Base-by-base conservation (phyloP, 2,888 invertebrate species). In the Blomia tropicalis region DNA sequence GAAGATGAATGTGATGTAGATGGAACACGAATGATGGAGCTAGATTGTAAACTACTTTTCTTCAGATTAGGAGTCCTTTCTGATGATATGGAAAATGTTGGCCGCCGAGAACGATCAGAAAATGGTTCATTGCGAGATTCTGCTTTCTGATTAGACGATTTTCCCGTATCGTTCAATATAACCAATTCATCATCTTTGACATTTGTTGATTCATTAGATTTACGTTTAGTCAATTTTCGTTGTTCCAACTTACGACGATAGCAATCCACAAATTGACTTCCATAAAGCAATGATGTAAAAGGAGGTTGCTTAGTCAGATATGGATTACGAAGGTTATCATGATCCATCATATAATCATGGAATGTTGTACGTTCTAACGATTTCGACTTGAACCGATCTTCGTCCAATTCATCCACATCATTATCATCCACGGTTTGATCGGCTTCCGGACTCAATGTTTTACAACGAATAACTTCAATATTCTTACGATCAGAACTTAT, bases 331-430 rank as follows among this genome's bases (percentile, higher is more conserved):
- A 56, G 29, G 56, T 56, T 30, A 22, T 36, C 23, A 5, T 56
- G 56, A 25, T 56, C 36, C 56, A 56, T 56, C 56, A 56, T 56
- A 36, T 56, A 56, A 22, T 56, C 56, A 36, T 5, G 29, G 23
- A 56, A 56, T 2, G 56, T 29, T 56, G 11, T 36, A 7, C 7
- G 7, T 11, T n/a, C n/a, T 25, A n/a, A 19, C 14, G 51, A 47
- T 47, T 47, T 47, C 7, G 51, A 22, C n/a, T 11, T 22, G 27
- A 25, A 47, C n/a, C n/a, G 7, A 7, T 47, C 51, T 27, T 47
- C 51, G 27, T 47, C n/a, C 7, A 47, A n/a, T 11, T 11, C 7
- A 47, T 19, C 22, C 7, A 11, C 51, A 19, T 47, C 51, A 11
- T 47, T 14, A 14, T 47, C 51, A 14, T 47, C 51, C 51, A 47